phyloP scores from a whole-genome alignment of 2,113 vertebrate species.

The Isurus oxyrinchus region DNA sequence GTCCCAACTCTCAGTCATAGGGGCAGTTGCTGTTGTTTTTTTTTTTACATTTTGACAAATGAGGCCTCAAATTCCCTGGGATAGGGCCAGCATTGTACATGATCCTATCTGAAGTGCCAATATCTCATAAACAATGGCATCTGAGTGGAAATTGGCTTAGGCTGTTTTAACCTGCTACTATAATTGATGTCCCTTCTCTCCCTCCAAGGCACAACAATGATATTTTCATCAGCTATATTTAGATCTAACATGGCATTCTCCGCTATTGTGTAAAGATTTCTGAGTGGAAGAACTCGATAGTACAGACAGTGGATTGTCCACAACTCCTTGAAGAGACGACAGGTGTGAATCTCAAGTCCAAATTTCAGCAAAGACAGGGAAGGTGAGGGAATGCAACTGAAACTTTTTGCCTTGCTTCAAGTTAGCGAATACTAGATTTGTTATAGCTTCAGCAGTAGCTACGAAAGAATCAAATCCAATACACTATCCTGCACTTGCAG shows the following conservation, averaged over 20 bases:
- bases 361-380: neutral
- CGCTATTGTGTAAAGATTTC: neutral
- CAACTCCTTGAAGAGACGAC: neutral
- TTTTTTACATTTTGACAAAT: neutral
- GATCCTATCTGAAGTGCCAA: neutral
- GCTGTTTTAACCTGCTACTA: neutral
- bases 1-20: neutral
- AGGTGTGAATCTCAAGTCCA: neutral
- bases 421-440: neutral
- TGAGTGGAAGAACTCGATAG: neutral
- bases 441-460: neutral
- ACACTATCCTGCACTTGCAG: neutral
- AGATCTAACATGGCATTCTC: neutral
- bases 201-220: constrained; percentile 20
- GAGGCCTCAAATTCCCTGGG: neutral
- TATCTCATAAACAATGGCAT: constrained; percentile 23
- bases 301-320: neutral
- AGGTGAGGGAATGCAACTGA: neutral
- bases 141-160: neutral
- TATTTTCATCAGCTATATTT: constrained; percentile 25
- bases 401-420: neutral
- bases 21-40: neutral
- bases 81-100: neutral
- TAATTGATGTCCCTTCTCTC: neutral
- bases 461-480: neutral